A percentile compares a stretch with the other conserved stretches of the same genome.
phyloP scores from a whole-genome alignment of 2,888 invertebrate genomes.

The Argyresthia albistria region DNA sequence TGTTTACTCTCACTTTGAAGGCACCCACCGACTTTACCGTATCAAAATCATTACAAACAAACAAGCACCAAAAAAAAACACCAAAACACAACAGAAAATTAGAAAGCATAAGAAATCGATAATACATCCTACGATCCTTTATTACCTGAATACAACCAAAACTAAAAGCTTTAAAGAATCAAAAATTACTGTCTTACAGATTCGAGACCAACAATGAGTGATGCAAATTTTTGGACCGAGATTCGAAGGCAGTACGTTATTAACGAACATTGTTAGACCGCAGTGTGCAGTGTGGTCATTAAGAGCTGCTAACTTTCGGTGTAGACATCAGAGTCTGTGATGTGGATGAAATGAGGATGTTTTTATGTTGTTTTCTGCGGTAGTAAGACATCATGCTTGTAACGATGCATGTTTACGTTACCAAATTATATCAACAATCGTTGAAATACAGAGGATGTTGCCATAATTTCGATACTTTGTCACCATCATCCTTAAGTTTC shows the following conservation, averaged over 20 bases:
- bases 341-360: no score
- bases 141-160: slow-evolving; percentile 13
- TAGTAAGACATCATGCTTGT: no score
- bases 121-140: slow-evolving; percentile 28
- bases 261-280: slow-evolving; percentile 33
- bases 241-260: slow-evolving; percentile 42
- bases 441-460: no score
- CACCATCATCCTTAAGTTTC: no score
- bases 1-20: background rate
- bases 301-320: background rate
- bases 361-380: no score
- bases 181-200: slow-evolving; percentile 36
- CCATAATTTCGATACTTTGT: no score
- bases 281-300: slow-evolving; percentile 31
- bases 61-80: background rate
- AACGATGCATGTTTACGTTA: no score
- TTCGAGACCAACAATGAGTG: slow-evolving; percentile 54
- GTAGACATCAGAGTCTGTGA: background rate
- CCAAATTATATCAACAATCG: no score
- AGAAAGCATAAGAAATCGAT: slow-evolving; percentile 47
- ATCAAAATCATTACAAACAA: background rate
- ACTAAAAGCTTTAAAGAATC: slow-evolving; percentile 22
- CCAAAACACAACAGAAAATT: slow-evolving; percentile 22
- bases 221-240: slow-evolving; percentile 48
- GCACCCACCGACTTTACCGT: background rate